Base-by-base conservation (phyloP, 1,140 invertebrate genomes). In the Tribolium castaneum region DNA sequence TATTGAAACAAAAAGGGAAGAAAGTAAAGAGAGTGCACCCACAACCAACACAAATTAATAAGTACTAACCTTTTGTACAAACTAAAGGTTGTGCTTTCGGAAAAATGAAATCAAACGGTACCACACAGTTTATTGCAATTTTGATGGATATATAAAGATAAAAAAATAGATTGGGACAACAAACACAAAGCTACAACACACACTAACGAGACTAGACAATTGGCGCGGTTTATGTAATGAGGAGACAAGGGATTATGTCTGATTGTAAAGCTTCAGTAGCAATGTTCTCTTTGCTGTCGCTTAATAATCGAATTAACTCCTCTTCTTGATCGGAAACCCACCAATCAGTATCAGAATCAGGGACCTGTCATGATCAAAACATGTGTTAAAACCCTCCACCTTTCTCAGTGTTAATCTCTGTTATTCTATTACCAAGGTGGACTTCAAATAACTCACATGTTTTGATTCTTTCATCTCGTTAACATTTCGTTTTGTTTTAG, bases 291-390 rank as follows among this genome's bases (percentile, higher is more conserved):
- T 84, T 82, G 83, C 86, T 87, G 82, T 84, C 84, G 78, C 85
- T 86, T 82, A 92, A 89, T 81, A 92, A 88, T 82, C 92, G 92
- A 82, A 94, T 90, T 70, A 95, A 89, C 87, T 95, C 93, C 80
- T 95, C 94, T 86, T 95, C 94, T 87, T 94, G 93, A 87, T 94
- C 93, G 34, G 93, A 94, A 81, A 92, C 90, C 87, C 92, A 91
- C 90, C 93, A 92, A 85, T 94, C 93, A 16, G 91, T 92, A 85
- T 94, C 92, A 25, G 92, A 93, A 84, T 92, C 92, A 78, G 86
- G 85, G 74, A 88, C 85, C 86, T 87, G 82, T 76, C 83, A 81
- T 80, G 80, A 87, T 85, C 84, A 86, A 85, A 87, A 86, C 82
- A 86, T 84, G 83, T 84, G 80, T 82, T 83, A 82, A 81, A 81